Evolutionary conservation across 2,797 vertebrate genomes (phyloP), one percentile per base, ranked within the genome.

Genomic region (Hapalemur alaotrensis): DNA sequence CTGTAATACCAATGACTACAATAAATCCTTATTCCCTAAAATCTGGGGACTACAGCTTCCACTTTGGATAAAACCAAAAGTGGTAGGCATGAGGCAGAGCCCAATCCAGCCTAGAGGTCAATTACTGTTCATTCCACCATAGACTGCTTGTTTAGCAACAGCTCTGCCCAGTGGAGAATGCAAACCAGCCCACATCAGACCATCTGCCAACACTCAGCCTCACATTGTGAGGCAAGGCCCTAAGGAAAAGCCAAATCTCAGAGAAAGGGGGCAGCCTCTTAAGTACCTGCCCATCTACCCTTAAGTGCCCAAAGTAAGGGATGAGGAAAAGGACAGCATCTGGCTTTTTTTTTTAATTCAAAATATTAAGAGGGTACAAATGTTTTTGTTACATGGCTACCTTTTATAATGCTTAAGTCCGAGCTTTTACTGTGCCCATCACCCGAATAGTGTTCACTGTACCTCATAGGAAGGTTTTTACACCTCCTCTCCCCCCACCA

Each of bases 61-160:
- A 63, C 43, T 94, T 75, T 54, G 30, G 63, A 92, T 95, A 70
- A 95, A 91, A 95, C 87, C 82, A 84, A 89, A 92, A 96, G 38
- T 35, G 13, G 92, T 11, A 28, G 57, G n/a, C 50, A 76, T 38
- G 22, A 94, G 22, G 43, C 63, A 73, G 41, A 67, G 9, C 69
- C 63, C 0, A 93, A 7, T 4, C 25, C 35, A 85, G 25, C 41
- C 59, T 25, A 67, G 25, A 41, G 43, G 48, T 57, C 41, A 9
- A 72, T 54, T 70, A 54, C 23, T 83, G 82, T 65, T 90, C 81
- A 54, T 57, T 82, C 76, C 25, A 87, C n/a, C 20, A 7, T 1
- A 32, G 28, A 85, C 63, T 23, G n/a, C 79, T 89, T 61, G 11
- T 69, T 79, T 50, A 69, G 18, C 79, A 95, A 72, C 43, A 90